A percentile compares a stretch with the other conserved stretches of the same genome.
These are phyloP conservation scores for Mactromeris polynyma DNA, from an alignment of 2,888 invertebrate species.

Conservation along the genomic window DNA sequence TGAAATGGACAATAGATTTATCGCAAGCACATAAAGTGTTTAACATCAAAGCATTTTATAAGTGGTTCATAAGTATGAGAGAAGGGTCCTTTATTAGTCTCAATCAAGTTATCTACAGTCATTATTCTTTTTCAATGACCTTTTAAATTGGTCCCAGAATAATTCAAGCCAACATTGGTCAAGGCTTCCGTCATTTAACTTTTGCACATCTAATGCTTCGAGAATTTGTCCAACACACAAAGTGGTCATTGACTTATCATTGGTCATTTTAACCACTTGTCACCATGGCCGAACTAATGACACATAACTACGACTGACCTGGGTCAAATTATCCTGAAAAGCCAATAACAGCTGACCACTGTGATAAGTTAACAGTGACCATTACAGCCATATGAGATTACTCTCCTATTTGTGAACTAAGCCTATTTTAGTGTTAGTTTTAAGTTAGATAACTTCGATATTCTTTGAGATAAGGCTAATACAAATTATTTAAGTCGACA, in stretches of 20 bases:
- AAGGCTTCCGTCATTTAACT: slow-evolving; percentile 33
- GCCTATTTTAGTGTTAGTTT: slow-evolving; percentile 17
- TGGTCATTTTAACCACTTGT: not conserved
- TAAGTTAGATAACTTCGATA: slow-evolving; percentile 30
- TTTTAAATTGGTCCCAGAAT: slow-evolving; percentile 23
- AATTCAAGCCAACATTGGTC: slow-evolving; percentile 15
- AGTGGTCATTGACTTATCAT: slow-evolving; percentile 7
- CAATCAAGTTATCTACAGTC: slow-evolving; percentile 36
- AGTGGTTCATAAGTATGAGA: slow-evolving; percentile 53
- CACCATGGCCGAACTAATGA: not conserved
- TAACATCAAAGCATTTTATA: slow-evolving; percentile 55
- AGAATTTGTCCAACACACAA: not conserved
- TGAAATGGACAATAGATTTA: slow-evolving; percentile 60
- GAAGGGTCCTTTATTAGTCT: slow-evolving; percentile 48
- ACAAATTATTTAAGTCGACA: slow-evolving; percentile 4
- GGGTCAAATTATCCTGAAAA: slow-evolving; percentile 51
- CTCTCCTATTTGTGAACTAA: not conserved
- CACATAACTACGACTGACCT: slow-evolving; percentile 36
- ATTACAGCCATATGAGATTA: slow-evolving; percentile 5
- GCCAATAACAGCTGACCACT: slow-evolving; percentile 38
- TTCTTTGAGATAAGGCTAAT: slow-evolving; percentile 28
- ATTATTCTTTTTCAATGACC: slow-evolving; percentile 43
- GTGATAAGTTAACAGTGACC: slow-evolving; percentile 23
- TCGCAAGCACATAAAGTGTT: slow-evolving; percentile 39
- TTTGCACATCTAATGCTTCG: not conserved